Conservation (phyloP, 2,888 invertebrate species). For the Neuroscelio doddi region DNA sequence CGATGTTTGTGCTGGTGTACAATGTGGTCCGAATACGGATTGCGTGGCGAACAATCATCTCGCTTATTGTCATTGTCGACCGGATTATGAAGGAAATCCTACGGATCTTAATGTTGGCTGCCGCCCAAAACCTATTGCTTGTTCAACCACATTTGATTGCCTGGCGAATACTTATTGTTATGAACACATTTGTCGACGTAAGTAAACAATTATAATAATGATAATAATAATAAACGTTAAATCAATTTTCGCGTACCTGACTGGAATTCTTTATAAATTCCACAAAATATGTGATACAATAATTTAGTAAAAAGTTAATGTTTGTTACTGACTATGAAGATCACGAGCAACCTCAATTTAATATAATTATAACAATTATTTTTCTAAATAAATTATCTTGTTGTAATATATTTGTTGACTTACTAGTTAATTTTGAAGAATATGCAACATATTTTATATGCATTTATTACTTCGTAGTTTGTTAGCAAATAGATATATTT, state of each 20-base stretch:
- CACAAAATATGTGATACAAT: too few species aligned
- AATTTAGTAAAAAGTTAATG: too few species aligned
- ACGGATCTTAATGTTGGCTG: conserved; percentile 82
- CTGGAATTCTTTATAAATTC: too few species aligned
- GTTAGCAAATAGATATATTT: conserved; percentile 1
- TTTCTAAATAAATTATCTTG: conserved; percentile 18
- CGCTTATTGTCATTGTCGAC: conserved; percentile 84
- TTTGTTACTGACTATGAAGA: too few species aligned
- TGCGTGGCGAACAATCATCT: conserved; percentile 84
- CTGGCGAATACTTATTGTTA: conserved; percentile 86
- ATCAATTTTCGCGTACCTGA: too few species aligned
- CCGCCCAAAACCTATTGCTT: conserved; percentile 81
- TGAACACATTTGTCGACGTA: conserved; percentile 86
- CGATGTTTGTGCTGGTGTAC: conserved; percentile 85
- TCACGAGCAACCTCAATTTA: too few species aligned
- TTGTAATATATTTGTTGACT: too few species aligned
- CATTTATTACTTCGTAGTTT: conserved; percentile 12
- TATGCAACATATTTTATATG: too few species aligned
- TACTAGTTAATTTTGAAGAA: too few species aligned
- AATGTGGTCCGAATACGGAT: conserved; percentile 89
- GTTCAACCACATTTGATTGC: conserved; percentile 83
- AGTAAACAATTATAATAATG: conserved; percentile 62
- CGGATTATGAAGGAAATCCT: conserved; percentile 86
- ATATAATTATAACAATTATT: conserved; percentile 9
- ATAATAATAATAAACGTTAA: conserved; percentile 47